Evolutionary conservation across 2,797 vertebrate species (phyloP).

Genomic region (Mormyrops attenuatus): DNA sequence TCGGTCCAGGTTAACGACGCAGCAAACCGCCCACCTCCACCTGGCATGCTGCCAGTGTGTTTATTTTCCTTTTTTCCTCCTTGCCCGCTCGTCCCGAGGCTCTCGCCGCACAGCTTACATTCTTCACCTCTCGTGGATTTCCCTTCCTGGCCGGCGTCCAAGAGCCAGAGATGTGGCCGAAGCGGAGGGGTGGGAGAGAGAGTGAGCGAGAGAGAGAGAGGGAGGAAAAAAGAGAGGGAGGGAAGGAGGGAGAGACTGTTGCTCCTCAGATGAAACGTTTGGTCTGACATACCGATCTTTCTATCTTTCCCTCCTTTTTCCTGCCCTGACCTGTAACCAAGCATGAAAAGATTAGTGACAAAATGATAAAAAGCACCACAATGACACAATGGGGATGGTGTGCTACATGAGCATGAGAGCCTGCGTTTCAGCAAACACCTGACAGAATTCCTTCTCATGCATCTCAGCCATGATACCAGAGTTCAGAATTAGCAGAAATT

Average conservation of each 20-base stretch:
- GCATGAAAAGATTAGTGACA: constrained; percentile 68
- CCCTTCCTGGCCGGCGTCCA: constrained; percentile 80
- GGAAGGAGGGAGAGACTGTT: constrained; percentile 13
- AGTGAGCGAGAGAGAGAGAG: constrained; percentile 15
- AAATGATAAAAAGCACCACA: constrained; percentile 51
- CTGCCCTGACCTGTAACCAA: constrained; percentile 67
- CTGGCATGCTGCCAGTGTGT: constrained; percentile 54
- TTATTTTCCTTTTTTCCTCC: constrained; percentile 62
- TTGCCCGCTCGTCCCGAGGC: constrained; percentile 61
- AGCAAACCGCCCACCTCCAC: constrained; percentile 34
- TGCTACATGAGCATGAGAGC: neutral
- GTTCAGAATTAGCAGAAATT: neutral
- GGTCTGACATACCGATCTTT: constrained; percentile 71
- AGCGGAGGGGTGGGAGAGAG: constrained; percentile 25
- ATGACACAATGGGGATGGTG: neutral
- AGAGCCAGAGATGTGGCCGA: constrained; percentile 48
- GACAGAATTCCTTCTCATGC: neutral
- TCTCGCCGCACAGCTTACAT: constrained; percentile 64
- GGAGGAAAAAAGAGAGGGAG: constrained; percentile 14
- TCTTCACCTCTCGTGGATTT: constrained; percentile 91
- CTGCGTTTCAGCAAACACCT: neutral
- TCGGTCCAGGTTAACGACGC: constrained; percentile 48
- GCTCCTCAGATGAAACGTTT: constrained; percentile 65
- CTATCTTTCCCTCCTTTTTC: constrained; percentile 8
- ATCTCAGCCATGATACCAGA: neutral